Evolutionary conservation across 1,140 invertebrate species (phyloP), one percentile per base, ranked within the genome.

Genomic region (Sminthurides bifidus): DNA sequence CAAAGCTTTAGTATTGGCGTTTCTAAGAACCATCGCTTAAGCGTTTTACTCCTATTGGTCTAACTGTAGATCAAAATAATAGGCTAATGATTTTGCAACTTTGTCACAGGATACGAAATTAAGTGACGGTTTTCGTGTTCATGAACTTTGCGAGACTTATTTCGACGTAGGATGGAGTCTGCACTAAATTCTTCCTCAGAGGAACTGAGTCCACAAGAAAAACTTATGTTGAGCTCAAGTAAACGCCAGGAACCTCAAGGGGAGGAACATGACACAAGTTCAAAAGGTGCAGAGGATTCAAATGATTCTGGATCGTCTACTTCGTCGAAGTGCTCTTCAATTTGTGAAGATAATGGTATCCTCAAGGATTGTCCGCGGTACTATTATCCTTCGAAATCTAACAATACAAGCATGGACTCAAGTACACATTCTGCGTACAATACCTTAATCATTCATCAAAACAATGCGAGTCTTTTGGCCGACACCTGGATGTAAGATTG

Each of bases 181-280:
- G 40, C 45, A 2, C 15, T 55, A 41, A 41, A 52, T 19, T 62
- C 87, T 29, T 91, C 87, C 6, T 88, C 84, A 59, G 88, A 92
- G 71, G 92, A 91, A 72, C 73, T 92, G 56, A 89, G 85, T 31
- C 79, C 83, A 67, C 85, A 89, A 72, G 85, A 90, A 68, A 76
- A 83, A 59, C 85, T 85, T 74, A 84, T 87, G 17, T 81, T 90
- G 56, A 74, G 79, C 58, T 84, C 87, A 60, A 88, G 82, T 15
- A 80, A 84, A 17, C 74, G 89, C 31, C 89, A 92, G 68, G 89
- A 94, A 69, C 89, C 89, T 12, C 89, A 92, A 71, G 89, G 89
- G 5, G 87, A 92, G 72, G 90, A 93, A 70, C 57, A 63, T 48
- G 33, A 56, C 12, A 46, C 21, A 26, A 37, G 33, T 31, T 21